These are phyloP conservation scores for Cremastobaeus sp. DNA, from an alignment of 2,888 invertebrate genomes.

Conservation along the genomic window DNA sequence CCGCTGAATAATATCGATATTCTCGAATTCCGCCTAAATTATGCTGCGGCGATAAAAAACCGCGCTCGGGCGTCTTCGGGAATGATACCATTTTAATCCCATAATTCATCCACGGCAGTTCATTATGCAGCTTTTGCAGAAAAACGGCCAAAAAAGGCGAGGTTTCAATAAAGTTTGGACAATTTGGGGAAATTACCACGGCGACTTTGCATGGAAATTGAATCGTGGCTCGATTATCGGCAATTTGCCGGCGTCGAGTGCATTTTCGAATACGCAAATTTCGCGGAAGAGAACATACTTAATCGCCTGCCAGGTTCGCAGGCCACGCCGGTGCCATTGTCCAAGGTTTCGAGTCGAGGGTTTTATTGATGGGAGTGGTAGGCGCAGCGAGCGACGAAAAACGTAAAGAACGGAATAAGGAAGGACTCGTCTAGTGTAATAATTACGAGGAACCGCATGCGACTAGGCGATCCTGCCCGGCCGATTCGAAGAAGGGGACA, in stretches of 20 bases:
- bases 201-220: conserved; percentile 45
- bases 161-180: conserved; percentile 24
- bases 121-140: too few relatives aligned
- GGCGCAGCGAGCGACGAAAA: conserved; percentile 10
- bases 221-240: conserved; percentile 43
- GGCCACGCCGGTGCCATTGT: too few relatives aligned
- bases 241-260: conserved; percentile 31
- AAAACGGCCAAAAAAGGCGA: too few relatives aligned
- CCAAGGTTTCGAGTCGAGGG: too few relatives aligned
- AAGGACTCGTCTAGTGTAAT: conserved; percentile 46
- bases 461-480: conserved; percentile 45
- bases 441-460: conserved; percentile 42
- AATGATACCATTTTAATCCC: too few relatives aligned
- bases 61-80: too few relatives aligned
- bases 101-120: too few relatives aligned
- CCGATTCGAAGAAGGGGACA: conserved; percentile 53
- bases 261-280: conserved; percentile 8
- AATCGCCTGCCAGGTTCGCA: too few relatives aligned
- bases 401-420: conserved; percentile 19
- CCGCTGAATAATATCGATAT: conserved; percentile 53
- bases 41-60: conserved; percentile 10
- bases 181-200: conserved; percentile 27
- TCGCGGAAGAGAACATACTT: too few relatives aligned
- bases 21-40: conserved; percentile 37
- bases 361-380: conserved; percentile 5